Conservation (phyloP, 2,113 vertebrate species). For the Neotoma lepida region DNA sequence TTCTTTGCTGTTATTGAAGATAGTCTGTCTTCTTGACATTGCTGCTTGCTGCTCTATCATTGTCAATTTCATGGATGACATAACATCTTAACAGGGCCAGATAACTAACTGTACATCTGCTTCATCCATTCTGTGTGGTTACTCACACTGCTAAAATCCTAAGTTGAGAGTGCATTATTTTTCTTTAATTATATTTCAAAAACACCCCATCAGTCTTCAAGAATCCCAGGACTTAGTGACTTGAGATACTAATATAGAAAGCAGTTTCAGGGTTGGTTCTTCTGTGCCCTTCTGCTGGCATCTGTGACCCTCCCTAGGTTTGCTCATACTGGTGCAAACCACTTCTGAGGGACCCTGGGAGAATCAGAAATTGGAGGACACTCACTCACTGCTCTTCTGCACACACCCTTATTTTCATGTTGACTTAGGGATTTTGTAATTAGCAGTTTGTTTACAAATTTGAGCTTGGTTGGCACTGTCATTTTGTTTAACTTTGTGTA, state of each 20-base stretch:
- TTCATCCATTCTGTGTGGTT: background rate
- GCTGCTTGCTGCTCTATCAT: background rate
- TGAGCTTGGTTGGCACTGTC: background rate
- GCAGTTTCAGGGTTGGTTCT: background rate
- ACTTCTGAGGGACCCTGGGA: background rate
- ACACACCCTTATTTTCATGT: background rate
- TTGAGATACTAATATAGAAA: background rate
- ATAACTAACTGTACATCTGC: background rate
- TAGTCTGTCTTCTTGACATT: background rate
- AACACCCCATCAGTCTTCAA: background rate
- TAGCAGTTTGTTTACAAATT: constrained; percentile 4
- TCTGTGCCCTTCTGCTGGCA: background rate
- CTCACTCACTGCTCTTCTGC: background rate
- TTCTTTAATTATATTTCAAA: background rate
- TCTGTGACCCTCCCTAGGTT: background rate
- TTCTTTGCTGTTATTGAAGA: background rate
- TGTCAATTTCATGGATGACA: background rate
- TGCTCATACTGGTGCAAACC: background rate
- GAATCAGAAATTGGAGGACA: background rate
- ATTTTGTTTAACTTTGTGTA: background rate
- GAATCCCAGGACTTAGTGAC: background rate
- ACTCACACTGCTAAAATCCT: background rate
- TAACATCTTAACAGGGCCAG: background rate
- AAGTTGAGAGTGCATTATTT: background rate
- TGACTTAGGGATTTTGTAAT: background rate